These are phyloP conservation scores for Apostichopus leukothele DNA, from an alignment of 53 echinoderm and acorn worm species.

Conservation along the genomic window DNA sequence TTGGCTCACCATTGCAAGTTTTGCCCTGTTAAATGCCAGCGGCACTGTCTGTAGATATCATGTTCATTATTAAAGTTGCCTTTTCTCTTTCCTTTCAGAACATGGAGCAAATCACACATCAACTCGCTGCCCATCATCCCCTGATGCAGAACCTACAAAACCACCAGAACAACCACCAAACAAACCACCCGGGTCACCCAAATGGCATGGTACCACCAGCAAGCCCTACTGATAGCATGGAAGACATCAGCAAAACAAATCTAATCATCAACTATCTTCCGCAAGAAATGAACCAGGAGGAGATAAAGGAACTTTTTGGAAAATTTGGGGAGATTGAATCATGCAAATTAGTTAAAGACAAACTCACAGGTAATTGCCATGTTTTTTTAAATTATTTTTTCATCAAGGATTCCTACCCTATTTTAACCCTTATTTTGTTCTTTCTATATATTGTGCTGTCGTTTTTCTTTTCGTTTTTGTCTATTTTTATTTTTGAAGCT, in stretches of 20 bases:
- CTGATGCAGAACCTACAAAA: conserved; percentile 38
- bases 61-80: neutral
- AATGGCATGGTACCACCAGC: conserved; percentile 79
- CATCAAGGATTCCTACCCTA: neutral
- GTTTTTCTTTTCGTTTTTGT: neutral
- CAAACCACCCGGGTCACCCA: conserved; percentile 70
- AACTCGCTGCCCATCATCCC: conserved; percentile 52
- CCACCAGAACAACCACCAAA: conserved; percentile 50
- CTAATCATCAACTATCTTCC: conserved; percentile 98
- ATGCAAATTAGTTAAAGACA: conserved; percentile 95
- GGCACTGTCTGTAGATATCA: neutral
- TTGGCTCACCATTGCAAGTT: no score
- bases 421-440: neutral
- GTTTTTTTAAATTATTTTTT: no score
- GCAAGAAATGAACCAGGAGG: conserved; percentile 96
- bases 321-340: conserved; percentile 97
- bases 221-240: conserved; percentile 47
- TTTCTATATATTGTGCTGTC: neutral
- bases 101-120: conserved; percentile 42
- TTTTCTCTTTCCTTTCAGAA: neutral
- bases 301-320: conserved; percentile 89
- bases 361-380: conserved; percentile 76
- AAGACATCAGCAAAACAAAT: conserved; percentile 94
- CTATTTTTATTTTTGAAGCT: neutral
- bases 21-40: no score